Base-by-base conservation (phyloP, 2,888 invertebrate genomes). In the Ernsta delagoae region DNA sequence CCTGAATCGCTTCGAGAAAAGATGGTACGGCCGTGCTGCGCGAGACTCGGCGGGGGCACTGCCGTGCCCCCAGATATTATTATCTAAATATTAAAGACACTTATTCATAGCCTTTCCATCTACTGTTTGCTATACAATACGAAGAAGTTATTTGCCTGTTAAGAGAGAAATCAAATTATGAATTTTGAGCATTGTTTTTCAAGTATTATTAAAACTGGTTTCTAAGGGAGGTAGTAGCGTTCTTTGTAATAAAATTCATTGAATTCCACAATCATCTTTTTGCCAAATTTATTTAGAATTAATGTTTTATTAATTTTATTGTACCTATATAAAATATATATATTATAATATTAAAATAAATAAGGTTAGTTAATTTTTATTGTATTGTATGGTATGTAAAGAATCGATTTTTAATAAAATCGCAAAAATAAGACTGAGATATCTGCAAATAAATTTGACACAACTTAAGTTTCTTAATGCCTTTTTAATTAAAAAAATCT, bases 111-210 rank as follows among this genome's bases (percentile, higher is more conserved):
- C 5, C 45, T n/a, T 45, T 45, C 3, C 0, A 11, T 5, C 5
- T 12, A 48, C 48, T 12, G 1, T 48, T 6, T 45, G 45, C 48
- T 48, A 31, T 31, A 31, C 31, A 48, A 48, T 48, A 48, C 12
- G 3, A 48, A 5, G 12, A 12, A 12, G 6, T 12, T 48, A 5
- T 3, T 12, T 12, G 12, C 48, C 12, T 48, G 6, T 12, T 48
- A 48, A 12, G 48, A 48, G 12, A 48, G 48, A 60, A 45, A 61
- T 48, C 48, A 61, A 48, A 61, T 61, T 61, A 45, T 61, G 45
- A 48, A 61, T 34, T 61, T n/a, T n/a, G 4, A 12, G 60, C 34
- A 48, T 61, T 61, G 60, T 54, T 61, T 61, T 61, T 61, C 60
- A 48, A 61, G 48, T 48, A 24, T 61, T 61, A 48, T 61, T 61